Conservation (phyloP, 2,888 invertebrate genomes). For the Dicranocentrus wangi region DNA sequence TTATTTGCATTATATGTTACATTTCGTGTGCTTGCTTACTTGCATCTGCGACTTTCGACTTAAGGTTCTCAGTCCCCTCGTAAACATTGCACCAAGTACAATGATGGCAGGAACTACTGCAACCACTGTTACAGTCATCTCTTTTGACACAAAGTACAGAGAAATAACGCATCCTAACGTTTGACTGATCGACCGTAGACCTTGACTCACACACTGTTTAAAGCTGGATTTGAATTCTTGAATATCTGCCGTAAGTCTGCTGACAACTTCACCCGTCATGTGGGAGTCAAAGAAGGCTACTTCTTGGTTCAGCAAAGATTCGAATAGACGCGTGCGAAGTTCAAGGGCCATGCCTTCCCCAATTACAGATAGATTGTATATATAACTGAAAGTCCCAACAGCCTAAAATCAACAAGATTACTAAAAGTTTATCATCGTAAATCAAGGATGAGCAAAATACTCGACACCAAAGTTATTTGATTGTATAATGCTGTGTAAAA, state of each 20-base stretch:
- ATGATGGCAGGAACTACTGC: constrained; percentile 91
- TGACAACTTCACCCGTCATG: constrained; percentile 92
- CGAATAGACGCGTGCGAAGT: constrained; percentile 87
- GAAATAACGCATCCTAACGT: constrained; percentile 85
- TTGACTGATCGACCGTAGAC: constrained; percentile 89
- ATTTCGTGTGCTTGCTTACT: constrained; percentile 77
- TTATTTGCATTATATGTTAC: neutral
- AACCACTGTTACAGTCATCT: constrained; percentile 88
- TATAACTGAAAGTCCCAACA: constrained; percentile 90
- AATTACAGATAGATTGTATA: constrained; percentile 87
- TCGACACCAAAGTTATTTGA: neutral
- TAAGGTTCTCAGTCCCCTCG: constrained; percentile 83
- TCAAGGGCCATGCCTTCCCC: constrained; percentile 90
- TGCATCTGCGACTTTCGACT: constrained; percentile 89
- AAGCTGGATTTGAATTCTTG: constrained; percentile 98
- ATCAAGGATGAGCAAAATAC: constrained; percentile 5
- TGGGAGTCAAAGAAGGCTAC: constrained; percentile 92
- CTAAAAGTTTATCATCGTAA: constrained; percentile 68
- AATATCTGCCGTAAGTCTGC: constrained; percentile 91
- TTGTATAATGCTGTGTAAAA: no score
- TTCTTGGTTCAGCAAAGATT: constrained; percentile 88
- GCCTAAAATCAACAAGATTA: constrained; percentile 79
- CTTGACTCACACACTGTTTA: constrained; percentile 93
- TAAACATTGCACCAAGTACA: constrained; percentile 87
- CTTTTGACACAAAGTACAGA: constrained; percentile 90